Percentiles rank a stretch among this genome's conserved stretches.
phyloP scores from a whole-genome alignment of 2,888 invertebrate genomes.

The Parasteatoda lunata region DNA sequence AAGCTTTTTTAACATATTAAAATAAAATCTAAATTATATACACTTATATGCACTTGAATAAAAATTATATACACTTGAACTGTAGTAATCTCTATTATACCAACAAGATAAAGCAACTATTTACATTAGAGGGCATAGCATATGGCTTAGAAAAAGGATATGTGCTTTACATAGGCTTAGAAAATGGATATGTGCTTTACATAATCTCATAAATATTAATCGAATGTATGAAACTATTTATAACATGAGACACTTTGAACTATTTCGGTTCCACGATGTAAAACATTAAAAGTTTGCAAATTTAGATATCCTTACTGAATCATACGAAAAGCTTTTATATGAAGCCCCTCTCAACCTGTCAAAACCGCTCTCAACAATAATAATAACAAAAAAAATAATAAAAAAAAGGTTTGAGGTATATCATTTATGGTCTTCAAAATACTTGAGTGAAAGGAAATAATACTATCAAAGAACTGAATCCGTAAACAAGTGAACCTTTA shows the following conservation, averaged over 20 bases:
- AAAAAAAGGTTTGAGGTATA: conserved; percentile 28
- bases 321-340: too few relatives aligned
- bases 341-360: conserved; percentile 7
- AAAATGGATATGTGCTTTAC: conserved; percentile 8
- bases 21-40: too few relatives aligned
- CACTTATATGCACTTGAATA: not conserved
- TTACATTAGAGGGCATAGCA: conserved; percentile 19
- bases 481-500: conserved; percentile 58
- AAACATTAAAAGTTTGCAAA: conserved; percentile 36
- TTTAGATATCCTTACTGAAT: not conserved
- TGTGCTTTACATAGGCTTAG: not conserved
- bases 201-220: conserved; percentile 59
- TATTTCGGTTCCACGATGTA: not conserved
- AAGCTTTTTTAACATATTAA: too few relatives aligned
- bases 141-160: not conserved
- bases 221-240: too few relatives aligned
- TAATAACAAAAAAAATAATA: too few relatives aligned
- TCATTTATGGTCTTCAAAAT: conserved; percentile 55
- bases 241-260: too few relatives aligned
- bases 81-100: conserved; percentile 13
- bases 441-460: conserved; percentile 53
- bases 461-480: conserved; percentile 34
- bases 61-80: not conserved
- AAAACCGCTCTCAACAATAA: conserved; percentile 39
- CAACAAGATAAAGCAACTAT: conserved; percentile 1